A percentile compares a stretch with the other conserved stretches of the same genome.
phyloP scores from a whole-genome alignment of 2,888 invertebrate species.

The Esperia sulphurella region DNA sequence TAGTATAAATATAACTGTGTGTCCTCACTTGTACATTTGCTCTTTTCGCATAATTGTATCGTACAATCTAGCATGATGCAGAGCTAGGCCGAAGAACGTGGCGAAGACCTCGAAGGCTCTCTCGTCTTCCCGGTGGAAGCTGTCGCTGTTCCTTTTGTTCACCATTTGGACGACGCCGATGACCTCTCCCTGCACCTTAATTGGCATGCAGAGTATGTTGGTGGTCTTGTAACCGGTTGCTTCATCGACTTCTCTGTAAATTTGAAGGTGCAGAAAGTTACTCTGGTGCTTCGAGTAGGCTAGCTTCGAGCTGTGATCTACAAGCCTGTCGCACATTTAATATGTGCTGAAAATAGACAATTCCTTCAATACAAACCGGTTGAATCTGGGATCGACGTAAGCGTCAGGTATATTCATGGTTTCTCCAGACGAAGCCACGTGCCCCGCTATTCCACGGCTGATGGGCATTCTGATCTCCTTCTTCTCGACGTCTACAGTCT shows the following conservation, averaged over 20 bases:
- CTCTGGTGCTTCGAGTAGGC: too few relatives aligned
- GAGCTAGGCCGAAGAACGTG: slow-evolving; percentile 90
- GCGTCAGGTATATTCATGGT: slow-evolving; percentile 91
- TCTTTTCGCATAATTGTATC: slow-evolving; percentile 90
- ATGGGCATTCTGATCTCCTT: slow-evolving; percentile 85
- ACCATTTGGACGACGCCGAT: slow-evolving; percentile 95
- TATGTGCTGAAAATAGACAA: too few relatives aligned
- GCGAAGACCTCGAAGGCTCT: slow-evolving; percentile 91
- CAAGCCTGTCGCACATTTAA: too few relatives aligned
- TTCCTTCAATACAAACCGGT: slow-evolving; percentile 53
- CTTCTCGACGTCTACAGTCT: slow-evolving; percentile 44
- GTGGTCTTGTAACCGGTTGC: slow-evolving; percentile 84
- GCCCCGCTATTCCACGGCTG: slow-evolving; percentile 89
- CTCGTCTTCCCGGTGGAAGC: slow-evolving; percentile 84
- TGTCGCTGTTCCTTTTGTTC: slow-evolving; percentile 78
- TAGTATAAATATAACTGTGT: too few relatives aligned
- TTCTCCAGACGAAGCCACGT: slow-evolving; percentile 89
- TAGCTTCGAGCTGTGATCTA: too few relatives aligned
- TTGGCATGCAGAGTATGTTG: slow-evolving; percentile 92
- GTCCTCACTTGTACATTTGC: slow-evolving; percentile 83
- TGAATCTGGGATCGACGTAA: slow-evolving; percentile 87
- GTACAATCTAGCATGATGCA: slow-evolving; percentile 91
- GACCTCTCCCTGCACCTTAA: slow-evolving; percentile 86
- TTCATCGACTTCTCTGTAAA: slow-evolving; percentile 80
- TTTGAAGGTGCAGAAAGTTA: not conserved